These are phyloP conservation scores for Agonum fuliginosum DNA, from an alignment of 2,888 invertebrate species.

Conservation along the genomic window DNA sequence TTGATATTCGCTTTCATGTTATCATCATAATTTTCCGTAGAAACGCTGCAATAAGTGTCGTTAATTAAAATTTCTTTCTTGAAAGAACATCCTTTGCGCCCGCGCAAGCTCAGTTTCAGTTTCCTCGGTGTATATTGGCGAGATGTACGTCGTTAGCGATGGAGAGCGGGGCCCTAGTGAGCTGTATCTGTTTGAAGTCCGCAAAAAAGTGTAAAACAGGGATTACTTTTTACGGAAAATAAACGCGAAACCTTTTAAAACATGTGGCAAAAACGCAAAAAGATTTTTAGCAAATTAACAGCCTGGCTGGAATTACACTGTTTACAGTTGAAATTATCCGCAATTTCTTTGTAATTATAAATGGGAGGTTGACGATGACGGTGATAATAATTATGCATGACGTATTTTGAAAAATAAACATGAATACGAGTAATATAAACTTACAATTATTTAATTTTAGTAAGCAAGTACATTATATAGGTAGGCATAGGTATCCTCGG, in stretches of 20 bases:
- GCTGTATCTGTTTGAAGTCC: constrained; percentile 40
- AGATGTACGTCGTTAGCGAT: neutral
- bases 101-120: neutral
- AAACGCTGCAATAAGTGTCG: constrained; percentile 45
- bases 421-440: no score
- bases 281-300: constrained; percentile 43
- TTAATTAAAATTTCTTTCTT: constrained; percentile 51
- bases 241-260: constrained; percentile 31
- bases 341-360: no score
- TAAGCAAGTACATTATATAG: no score
- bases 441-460: no score
- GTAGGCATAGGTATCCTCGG: no score
- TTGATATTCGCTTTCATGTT: constrained; percentile 10
- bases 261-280: constrained; percentile 35
- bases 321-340: neutral
- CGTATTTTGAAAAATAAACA: no score
- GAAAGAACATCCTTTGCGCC: constrained; percentile 17
- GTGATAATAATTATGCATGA: no score
- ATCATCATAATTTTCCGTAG: constrained; percentile 3
- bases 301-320: neutral
- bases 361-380: no score
- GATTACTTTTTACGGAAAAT: constrained; percentile 41
- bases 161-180: neutral
- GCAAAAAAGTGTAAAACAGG: constrained; percentile 39
- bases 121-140: constrained; percentile 4